Conservation (phyloP, 1,140 invertebrate species). For the Platyscapa corneri region DNA sequence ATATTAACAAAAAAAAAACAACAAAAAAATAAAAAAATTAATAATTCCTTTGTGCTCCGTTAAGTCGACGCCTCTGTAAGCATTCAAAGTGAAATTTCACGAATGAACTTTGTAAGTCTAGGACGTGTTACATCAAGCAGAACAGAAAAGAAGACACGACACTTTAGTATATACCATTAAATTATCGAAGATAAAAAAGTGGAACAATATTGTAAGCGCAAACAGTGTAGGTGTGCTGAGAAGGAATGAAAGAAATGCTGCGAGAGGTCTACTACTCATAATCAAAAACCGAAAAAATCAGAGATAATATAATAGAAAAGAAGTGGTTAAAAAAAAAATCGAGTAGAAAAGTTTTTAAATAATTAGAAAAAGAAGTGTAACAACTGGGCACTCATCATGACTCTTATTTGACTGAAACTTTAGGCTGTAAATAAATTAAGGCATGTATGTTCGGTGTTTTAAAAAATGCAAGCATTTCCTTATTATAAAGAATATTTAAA, state of each 20-base stretch:
- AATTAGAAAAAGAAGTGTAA: constrained; percentile 42
- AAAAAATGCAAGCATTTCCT: constrained; percentile 69
- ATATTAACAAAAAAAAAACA: too few relatives aligned
- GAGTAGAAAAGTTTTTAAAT: constrained; percentile 17
- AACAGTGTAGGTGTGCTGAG: neutral
- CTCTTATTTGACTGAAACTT: constrained; percentile 72
- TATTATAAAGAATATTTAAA: constrained; percentile 64
- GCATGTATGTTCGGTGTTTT: constrained; percentile 74
- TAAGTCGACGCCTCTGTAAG: neutral
- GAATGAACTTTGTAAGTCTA: neutral
- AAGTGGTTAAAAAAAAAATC: constrained; percentile 7
- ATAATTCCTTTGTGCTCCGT: constrained; percentile 46
- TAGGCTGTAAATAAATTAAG: constrained; percentile 74
- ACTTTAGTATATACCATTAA: neutral
- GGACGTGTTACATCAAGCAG: neutral
- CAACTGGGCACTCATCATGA: constrained; percentile 66
- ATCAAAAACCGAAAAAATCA: constrained; percentile 24
- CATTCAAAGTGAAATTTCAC: constrained; percentile 13
- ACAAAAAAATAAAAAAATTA: constrained; percentile 42
- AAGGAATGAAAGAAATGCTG: neutral
- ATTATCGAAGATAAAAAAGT: neutral
- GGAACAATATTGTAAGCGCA: neutral
- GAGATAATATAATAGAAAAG: neutral
- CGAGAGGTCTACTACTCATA: neutral
- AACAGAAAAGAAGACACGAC: neutral